Percentiles rank a stretch among this genome's conserved stretches.
phyloP scores from a whole-genome alignment of 2,797 vertebrate genomes.

The Microctenopoma steveboyesi region DNA sequence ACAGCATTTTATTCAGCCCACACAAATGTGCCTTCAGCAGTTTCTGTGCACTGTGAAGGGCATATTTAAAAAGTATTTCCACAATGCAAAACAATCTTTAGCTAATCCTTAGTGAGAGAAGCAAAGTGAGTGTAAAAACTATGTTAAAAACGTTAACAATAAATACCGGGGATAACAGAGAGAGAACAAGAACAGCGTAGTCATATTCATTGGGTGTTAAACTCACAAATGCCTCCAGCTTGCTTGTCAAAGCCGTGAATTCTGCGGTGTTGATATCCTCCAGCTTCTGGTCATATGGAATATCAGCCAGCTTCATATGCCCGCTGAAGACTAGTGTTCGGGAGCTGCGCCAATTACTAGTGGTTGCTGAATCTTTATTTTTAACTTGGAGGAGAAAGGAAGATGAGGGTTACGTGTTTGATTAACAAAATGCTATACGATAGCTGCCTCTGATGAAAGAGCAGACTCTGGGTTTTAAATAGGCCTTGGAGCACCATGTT shows the following conservation, averaged over 20 bases:
- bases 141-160: conserved; percentile 35
- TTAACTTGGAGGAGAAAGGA: conserved; percentile 67
- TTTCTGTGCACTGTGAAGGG: conserved; percentile 43
- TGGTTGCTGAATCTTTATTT: conserved; percentile 15
- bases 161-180: conserved; percentile 23
- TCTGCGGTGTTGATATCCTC: conserved; percentile 68
- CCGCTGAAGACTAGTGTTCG: conserved; percentile 77
- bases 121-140: conserved; percentile 17
- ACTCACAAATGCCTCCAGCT: conserved; percentile 78
- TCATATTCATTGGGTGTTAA: conserved; percentile 7
- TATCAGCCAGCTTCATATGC: conserved; percentile 65
- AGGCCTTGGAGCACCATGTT: conserved; percentile 42
- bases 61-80: conserved; percentile 49
- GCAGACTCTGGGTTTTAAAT: conserved; percentile 33
- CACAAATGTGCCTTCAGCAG: conserved; percentile 56
- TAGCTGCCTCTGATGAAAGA: conserved; percentile 48
- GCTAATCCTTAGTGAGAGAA: conserved; percentile 31
- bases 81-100: conserved; percentile 25
- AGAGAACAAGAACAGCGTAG: conserved; percentile 8
- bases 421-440: conserved; percentile 47
- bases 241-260: conserved; percentile 60
- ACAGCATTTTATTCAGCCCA: conserved; percentile 59
- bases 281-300: conserved; percentile 62
- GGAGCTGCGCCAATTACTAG: background rate
- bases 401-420: conserved; percentile 41